Evolutionary conservation across 2,113 vertebrate species (phyloP).

Genomic region (Pelvicachromis taeniatus): DNA sequence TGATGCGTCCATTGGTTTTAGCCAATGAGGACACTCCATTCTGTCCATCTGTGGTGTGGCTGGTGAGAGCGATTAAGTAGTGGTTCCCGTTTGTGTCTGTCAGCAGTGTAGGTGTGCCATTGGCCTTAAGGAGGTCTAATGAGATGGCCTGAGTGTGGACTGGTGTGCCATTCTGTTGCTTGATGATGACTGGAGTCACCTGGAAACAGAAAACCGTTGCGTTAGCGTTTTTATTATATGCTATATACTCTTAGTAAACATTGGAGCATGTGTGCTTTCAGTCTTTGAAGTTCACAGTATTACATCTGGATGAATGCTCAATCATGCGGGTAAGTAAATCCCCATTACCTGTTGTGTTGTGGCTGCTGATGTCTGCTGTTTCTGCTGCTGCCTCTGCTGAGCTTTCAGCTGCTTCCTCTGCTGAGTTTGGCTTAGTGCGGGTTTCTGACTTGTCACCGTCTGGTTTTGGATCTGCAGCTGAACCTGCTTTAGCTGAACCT

Average conservation of each 20-base stretch:
- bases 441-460: conserved; percentile 6
- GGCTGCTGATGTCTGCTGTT: conserved; percentile 31
- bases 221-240: background rate
- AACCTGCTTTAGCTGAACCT: conserved; percentile 48
- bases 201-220: conserved; percentile 12
- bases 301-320: no score
- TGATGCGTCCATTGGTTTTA: conserved; percentile 71
- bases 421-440: conserved; percentile 20
- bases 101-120: conserved; percentile 79
- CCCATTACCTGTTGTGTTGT: conserved; percentile 64
- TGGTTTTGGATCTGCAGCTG: conserved; percentile 59
- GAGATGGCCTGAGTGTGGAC: conserved; percentile 69
- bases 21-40: conserved; percentile 58
- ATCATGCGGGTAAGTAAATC: no score
- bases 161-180: conserved; percentile 65
- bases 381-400: conserved; percentile 55
- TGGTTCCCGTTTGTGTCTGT: conserved; percentile 88
- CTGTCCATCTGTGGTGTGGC: conserved; percentile 70
- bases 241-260: background rate
- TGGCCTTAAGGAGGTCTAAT: conserved; percentile 79
- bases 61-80: conserved; percentile 88
- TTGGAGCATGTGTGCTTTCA: background rate
- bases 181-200: conserved; percentile 69
- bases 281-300: background rate
- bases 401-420: conserved; percentile 57